A percentile compares a stretch with the other conserved stretches of the same genome.
These are phyloP conservation scores for Schizopygopsis malacanthus DNA, from an alignment of 2,797 vertebrate genomes.

Conservation along the genomic window DNA sequence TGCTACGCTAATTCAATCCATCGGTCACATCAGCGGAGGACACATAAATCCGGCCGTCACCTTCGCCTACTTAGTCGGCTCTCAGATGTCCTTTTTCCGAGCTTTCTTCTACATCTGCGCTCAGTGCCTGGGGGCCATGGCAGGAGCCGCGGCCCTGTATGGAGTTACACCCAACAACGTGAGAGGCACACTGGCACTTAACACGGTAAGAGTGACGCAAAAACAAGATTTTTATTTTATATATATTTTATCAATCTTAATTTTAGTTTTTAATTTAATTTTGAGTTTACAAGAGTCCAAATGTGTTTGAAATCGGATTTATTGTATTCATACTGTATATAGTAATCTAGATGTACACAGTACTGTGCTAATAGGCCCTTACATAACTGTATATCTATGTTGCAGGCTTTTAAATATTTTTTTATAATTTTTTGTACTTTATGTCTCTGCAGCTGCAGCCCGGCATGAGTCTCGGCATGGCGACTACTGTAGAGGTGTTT, in stretches of 20 bases:
- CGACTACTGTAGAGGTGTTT: slow-evolving; percentile 90
- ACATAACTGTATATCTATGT: neutral
- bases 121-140: slow-evolving; percentile 89
- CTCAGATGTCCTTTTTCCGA: slow-evolving; percentile 90
- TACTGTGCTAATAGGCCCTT: neutral
- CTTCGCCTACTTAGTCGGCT: slow-evolving; percentile 89
- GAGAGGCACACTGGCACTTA: slow-evolving; percentile 90
- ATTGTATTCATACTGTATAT: neutral
- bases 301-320: neutral
- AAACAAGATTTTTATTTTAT: neutral
- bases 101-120: slow-evolving; percentile 89
- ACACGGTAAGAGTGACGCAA: slow-evolving; percentile 78
- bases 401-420: no score
- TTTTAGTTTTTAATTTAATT: neutral
- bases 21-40: slow-evolving; percentile 92
- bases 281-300: neutral
- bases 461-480: slow-evolving; percentile 88
- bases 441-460: slow-evolving; percentile 82
- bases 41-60: slow-evolving; percentile 94
- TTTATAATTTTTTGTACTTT: neutral
- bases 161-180: slow-evolving; percentile 88
- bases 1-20: slow-evolving; percentile 88
- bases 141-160: slow-evolving; percentile 89
- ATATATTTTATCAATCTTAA: neutral
- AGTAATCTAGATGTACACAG: neutral